A percentile compares a stretch with the other conserved stretches of the same genome.
Evolutionary conservation across 2,797 vertebrate genomes (phyloP).

Genomic region (Tokudaia tokunoshimensis): DNA sequence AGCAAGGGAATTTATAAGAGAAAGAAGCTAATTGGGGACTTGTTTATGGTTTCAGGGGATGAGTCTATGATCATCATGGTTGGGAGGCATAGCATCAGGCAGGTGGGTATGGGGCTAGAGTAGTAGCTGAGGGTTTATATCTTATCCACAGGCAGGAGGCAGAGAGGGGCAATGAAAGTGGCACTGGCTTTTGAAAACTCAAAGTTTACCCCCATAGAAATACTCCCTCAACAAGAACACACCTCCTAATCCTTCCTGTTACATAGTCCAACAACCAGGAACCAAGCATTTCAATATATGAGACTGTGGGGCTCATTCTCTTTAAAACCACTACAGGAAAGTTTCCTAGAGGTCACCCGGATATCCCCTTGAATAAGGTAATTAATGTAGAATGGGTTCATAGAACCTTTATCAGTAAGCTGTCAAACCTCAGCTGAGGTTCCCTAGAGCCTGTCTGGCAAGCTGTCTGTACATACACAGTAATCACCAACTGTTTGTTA

Average conservation of each 20-base stretch:
- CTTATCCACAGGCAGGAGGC: neutral
- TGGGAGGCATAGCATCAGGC: neutral
- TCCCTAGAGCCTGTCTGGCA: neutral
- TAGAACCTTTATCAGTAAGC: neutral
- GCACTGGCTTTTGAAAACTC: neutral
- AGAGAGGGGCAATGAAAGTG: neutral
- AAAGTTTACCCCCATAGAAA: neutral
- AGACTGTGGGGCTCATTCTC: neutral
- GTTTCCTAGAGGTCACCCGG: neutral
- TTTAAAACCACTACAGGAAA: no score
- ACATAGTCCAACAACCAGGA: neutral
- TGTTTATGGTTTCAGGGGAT: neutral
- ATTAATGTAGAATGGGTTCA: neutral
- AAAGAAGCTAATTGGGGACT: neutral
- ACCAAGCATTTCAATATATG: no score
- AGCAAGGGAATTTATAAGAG: neutral
- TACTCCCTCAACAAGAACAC: neutral
- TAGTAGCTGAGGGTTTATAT: neutral
- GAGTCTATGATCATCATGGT: neutral
- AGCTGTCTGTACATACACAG: neutral
- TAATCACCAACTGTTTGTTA: neutral
- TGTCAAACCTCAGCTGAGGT: neutral
- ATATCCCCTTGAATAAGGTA: neutral
- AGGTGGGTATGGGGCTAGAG: neutral
- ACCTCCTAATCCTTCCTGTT: neutral